Evolutionary conservation across 2,797 vertebrate species (phyloP).

Genomic region (Pterois miles): DNA sequence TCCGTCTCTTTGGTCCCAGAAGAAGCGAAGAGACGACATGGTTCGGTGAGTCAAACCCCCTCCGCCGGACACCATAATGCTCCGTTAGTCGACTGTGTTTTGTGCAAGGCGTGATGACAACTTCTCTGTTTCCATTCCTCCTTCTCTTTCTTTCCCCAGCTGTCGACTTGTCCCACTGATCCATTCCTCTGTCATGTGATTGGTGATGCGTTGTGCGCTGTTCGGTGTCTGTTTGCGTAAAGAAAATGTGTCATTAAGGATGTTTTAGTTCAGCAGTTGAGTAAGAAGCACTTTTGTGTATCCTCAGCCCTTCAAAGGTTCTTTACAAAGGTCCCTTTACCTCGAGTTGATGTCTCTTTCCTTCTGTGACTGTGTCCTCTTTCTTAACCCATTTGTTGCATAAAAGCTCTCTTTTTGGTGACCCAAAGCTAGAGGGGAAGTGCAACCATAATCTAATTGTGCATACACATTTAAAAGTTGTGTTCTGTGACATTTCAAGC

Average conservation of each 20-base stretch:
- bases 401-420: not conserved
- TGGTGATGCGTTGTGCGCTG: not conserved
- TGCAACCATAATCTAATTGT: not conserved
- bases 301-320: not conserved
- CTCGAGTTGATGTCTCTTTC: not conserved
- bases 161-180: constrained; percentile 31
- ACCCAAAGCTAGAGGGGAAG: not conserved
- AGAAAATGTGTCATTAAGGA: constrained; percentile 27
- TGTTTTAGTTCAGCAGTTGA: constrained; percentile 9
- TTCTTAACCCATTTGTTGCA: not conserved
- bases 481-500: not conserved
- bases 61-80: not conserved
- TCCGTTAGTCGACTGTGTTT: constrained; percentile 39
- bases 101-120: constrained; percentile 53
- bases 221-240: constrained; percentile 10
- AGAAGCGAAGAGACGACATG: constrained; percentile 75
- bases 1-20: constrained; percentile 63
- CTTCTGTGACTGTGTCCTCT: not conserved
- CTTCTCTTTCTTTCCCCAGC: constrained; percentile 60
- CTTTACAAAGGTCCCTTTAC: not conserved
- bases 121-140: constrained; percentile 78
- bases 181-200: constrained; percentile 68
- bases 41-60: constrained; percentile 83
- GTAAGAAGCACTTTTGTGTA: not conserved
- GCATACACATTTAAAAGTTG: not conserved